Evolutionary conservation across 2,113 vertebrate genomes (phyloP).

Genomic region (Trogon surrucura): DNA sequence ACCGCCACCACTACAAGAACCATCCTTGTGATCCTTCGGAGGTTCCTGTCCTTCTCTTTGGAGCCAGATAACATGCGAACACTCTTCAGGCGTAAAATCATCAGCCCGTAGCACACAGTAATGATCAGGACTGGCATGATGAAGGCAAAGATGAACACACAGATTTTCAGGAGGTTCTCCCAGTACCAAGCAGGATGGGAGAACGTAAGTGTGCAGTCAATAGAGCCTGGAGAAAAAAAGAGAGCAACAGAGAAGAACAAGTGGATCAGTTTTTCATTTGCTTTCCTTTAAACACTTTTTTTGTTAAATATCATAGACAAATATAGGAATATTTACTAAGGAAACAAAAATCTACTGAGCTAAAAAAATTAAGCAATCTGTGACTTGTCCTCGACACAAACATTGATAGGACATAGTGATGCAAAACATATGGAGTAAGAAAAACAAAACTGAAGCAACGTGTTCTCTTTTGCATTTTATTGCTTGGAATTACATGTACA

Average conservation of each 20-base stretch:
- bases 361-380: not conserved
- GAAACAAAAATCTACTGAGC: not conserved
- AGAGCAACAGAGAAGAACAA: not conserved
- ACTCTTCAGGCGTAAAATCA: constrained; percentile 97
- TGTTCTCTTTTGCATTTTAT: not conserved
- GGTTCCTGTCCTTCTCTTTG: constrained; percentile 97
- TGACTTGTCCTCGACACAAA: not conserved
- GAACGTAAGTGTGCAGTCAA: constrained; percentile 92
- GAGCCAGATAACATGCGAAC: constrained; percentile 98
- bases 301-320: not conserved
- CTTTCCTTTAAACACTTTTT: not conserved
- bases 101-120: constrained; percentile 95
- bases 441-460: not conserved
- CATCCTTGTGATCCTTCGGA: constrained; percentile 97
- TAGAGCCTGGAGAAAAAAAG: constrained; percentile 72
- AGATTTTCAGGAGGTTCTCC: constrained; percentile 98
- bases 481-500: not conserved
- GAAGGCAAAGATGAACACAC: constrained; percentile 99
- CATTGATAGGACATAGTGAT: not conserved
- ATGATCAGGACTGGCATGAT: constrained; percentile 99
- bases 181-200: constrained; percentile 97
- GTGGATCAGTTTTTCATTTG: not conserved
- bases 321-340: not conserved
- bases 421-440: not conserved
- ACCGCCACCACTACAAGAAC: constrained; percentile 97